phyloP scores from a whole-genome alignment of 2,888 invertebrate species.

The Diadegma fenestrale region DNA sequence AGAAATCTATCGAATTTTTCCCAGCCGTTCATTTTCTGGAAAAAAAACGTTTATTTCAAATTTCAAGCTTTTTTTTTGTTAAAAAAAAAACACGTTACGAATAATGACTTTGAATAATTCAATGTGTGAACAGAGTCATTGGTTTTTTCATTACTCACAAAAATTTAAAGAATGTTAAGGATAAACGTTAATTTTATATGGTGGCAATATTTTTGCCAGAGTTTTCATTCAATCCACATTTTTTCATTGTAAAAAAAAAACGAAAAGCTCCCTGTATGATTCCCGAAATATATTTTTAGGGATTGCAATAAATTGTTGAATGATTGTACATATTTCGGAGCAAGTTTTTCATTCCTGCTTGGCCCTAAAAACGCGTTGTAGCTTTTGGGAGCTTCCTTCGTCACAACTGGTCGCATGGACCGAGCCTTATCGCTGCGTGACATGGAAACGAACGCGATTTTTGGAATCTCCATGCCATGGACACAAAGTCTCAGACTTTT shows the following conservation, averaged over 20 bases:
- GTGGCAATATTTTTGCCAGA: slow-evolving; percentile 14
- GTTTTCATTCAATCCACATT: slow-evolving; percentile 12
- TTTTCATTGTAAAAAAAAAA: slow-evolving; percentile 20
- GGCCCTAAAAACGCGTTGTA: not conserved
- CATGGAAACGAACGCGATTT: too few species aligned
- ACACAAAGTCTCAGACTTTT: not conserved
- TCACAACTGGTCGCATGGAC: too few species aligned
- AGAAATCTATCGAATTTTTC: not conserved
- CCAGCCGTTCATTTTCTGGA: not conserved
- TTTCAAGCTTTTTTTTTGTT: not conserved
- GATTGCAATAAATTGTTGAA: slow-evolving; percentile 51
- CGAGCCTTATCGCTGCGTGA: not conserved
- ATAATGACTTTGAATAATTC: not conserved
- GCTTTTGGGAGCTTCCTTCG: too few species aligned
- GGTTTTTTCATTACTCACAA: not conserved
- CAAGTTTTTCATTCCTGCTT: not conserved
- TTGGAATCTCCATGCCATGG: too few species aligned
- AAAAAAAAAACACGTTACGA: not conserved
- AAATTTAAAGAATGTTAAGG: slow-evolving; percentile 9
- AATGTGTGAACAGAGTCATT: not conserved
- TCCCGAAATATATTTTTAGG: slow-evolving; percentile 4
- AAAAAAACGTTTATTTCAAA: not conserved
- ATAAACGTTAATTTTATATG: slow-evolving; percentile 21
- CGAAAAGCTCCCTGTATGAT: slow-evolving; percentile 35
- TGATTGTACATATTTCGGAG: slow-evolving; percentile 40